Conservation (phyloP, 2,113 vertebrate genomes). For the Eulacestoma nigropectus region DNA sequence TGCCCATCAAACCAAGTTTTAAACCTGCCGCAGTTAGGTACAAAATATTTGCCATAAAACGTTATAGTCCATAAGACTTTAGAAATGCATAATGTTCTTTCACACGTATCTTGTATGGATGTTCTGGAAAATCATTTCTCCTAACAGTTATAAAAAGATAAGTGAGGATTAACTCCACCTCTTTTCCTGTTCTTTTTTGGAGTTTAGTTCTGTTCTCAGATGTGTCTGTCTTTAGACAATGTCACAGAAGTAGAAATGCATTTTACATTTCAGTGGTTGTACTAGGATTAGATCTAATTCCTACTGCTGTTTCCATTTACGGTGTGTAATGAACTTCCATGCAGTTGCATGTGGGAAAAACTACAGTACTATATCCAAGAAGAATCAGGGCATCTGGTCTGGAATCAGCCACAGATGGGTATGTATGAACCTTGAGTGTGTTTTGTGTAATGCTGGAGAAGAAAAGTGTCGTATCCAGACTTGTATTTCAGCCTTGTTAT, state of each 20-base stretch:
- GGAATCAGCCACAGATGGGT: conserved; percentile 13
- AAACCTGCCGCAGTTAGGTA: not conserved
- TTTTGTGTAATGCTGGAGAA: not conserved
- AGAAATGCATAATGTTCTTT: not conserved
- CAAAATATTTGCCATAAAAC: not conserved
- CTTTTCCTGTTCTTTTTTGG: not conserved
- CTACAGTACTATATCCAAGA: not conserved
- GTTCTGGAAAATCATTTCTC: not conserved
- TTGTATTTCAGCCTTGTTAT: conserved; percentile 3
- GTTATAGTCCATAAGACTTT: not conserved
- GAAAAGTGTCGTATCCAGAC: not conserved
- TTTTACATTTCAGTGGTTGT: not conserved
- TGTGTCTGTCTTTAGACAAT: not conserved
- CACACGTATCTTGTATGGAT: not conserved
- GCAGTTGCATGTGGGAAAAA: not conserved
- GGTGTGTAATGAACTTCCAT: not conserved
- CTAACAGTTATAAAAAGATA: not conserved
- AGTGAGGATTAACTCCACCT: not conserved
- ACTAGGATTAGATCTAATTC: not conserved
- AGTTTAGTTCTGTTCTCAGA: not conserved
- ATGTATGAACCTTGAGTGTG: not conserved
- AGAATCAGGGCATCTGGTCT: not conserved
- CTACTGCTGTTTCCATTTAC: not conserved
- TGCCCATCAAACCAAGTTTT: no score
- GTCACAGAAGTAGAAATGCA: not conserved